Conservation (phyloP, 2,888 invertebrate species). For the Tuta absoluta region DNA sequence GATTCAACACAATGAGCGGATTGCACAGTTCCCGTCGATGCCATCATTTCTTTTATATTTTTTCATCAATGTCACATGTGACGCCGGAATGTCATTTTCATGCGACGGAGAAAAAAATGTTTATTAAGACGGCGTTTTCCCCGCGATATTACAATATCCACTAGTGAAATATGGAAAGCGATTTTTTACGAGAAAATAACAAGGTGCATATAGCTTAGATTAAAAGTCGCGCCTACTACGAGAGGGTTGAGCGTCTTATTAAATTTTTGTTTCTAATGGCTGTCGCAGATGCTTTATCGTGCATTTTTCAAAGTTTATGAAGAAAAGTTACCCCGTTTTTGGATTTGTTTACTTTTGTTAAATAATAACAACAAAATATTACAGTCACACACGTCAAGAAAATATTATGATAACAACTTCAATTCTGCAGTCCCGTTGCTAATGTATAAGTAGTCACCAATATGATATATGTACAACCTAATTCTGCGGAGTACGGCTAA, state of each 20-base stretch:
- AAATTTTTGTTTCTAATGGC: conserved; percentile 36
- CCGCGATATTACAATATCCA: conserved; percentile 78
- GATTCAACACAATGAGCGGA: conserved; percentile 40
- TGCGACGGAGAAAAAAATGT: conserved; percentile 77
- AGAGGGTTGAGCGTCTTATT: conserved; percentile 61
- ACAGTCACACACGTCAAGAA: neutral
- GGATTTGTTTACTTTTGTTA: neutral
- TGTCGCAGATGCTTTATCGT: conserved; percentile 24
- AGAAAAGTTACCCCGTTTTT: neutral
- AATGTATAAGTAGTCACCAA: neutral
- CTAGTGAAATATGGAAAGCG: conserved; percentile 80
- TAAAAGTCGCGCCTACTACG: conserved; percentile 60
- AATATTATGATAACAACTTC: too few species aligned
- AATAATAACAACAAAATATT: neutral
- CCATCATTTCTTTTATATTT: conserved; percentile 79
- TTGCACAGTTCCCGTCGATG: conserved; percentile 55
- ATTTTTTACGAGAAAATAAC: conserved; percentile 80
- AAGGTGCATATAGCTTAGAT: conserved; percentile 71
- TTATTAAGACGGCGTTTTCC: conserved; percentile 71
- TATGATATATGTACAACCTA: neutral
- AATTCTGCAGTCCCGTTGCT: neutral
- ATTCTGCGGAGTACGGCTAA: too few species aligned
- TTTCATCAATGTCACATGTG: conserved; percentile 82
- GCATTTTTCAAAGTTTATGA: conserved; percentile 3
- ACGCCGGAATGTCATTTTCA: conserved; percentile 80